Base-by-base conservation (phyloP, 2,888 invertebrate species). In the Eristalis pertinax region DNA sequence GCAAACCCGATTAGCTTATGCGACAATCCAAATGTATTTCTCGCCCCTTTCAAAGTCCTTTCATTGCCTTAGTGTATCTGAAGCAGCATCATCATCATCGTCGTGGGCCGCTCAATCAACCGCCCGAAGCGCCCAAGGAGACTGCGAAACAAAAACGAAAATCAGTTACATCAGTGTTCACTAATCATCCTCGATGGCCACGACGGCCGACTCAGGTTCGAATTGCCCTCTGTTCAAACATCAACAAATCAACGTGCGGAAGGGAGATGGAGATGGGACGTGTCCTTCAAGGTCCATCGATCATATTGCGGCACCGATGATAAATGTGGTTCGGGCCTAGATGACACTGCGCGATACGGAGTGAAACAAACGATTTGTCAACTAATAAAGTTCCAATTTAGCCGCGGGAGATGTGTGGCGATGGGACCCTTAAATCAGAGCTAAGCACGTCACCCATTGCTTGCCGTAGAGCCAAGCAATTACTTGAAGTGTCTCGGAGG, bases 211-310 rank as follows among this genome's bases (percentile, higher is more conserved):
- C 8, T 8, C 50, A 50, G 50, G 50, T 50, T 60, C n/a, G 32
- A 62, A 67, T 75, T 43, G 35, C 38, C 50, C 68, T 68, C 58
- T 43, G 29, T 70, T 32, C 41, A 68, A 62, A 63, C 60, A 64
- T 74, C 74, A 65, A 77, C 73, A 82, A 63, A 73, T 81, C 68
- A 69, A 60, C 68, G 77, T 77, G 67, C 41, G 77, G 65, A 64
- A 26, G 4, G n/a, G n/a, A n/a, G n/a, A n/a, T n/a, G n/a, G 32
- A 56, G 64, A 77, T 69, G 73, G 29, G 38, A 64, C 41, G 15
- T 43, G 77, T 64, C 77, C 64, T 77, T 68, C 26, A 60, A 72
- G 64, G 43, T n/a, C 24, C 72, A 77, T 29, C 43, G 63, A 77
- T 68, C 81, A 77, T 43, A 63, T 64, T 26, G 62, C 38, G 13